A percentile compares a stretch with the other conserved stretches of the same genome.
Conservation (phyloP, 1,140 invertebrate species). For the Neotoxoptera formosana region DNA sequence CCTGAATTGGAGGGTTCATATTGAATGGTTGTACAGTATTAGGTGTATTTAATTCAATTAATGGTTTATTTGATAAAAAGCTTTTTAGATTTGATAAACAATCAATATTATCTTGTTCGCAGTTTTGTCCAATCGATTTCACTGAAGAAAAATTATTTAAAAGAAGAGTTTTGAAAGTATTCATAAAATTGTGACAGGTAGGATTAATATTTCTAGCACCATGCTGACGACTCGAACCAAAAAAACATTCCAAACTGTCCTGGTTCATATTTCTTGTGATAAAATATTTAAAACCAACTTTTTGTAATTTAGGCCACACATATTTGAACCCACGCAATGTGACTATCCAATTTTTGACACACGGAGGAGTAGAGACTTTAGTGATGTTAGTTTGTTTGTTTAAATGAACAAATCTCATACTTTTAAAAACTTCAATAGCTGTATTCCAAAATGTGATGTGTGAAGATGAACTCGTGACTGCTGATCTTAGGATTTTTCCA, state of each 20-base stretch:
- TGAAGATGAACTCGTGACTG: background rate
- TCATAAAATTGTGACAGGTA: background rate
- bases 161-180: background rate
- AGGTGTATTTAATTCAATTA: no score
- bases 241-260: background rate
- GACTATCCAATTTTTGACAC: background rate
- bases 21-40: no score
- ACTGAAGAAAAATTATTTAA: background rate
- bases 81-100: no score
- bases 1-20: no score
- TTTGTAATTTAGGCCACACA: background rate
- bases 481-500: background rate
- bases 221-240: background rate
- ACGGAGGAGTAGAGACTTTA: background rate
- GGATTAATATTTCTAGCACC: background rate
- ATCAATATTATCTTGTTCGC: no score
- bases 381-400: background rate
- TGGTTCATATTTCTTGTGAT: background rate
- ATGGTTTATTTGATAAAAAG: no score
- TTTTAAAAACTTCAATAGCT: background rate
- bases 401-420: background rate
- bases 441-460: background rate
- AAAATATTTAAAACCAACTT: background rate
- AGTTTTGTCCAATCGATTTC: no score
- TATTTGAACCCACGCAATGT: background rate